Percentiles rank a stretch among this genome's conserved stretches.
phyloP scores from a whole-genome alignment of 2,888 invertebrate genomes.

The Tetheella fluctuosa region DNA sequence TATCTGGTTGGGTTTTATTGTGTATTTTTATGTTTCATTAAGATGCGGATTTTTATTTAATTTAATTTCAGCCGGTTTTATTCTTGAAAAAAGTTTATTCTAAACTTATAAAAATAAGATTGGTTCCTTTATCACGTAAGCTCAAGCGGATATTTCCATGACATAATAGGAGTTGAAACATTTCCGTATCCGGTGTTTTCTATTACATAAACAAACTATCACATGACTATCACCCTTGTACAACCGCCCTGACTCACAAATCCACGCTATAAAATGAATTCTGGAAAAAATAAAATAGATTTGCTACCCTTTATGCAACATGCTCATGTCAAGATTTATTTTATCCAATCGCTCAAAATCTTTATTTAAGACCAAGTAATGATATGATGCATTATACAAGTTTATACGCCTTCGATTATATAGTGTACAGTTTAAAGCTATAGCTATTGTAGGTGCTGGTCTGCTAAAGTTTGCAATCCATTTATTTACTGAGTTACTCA shows the following conservation, averaged over 20 bases:
- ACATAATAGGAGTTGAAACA: not conserved
- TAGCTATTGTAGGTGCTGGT: too few species aligned
- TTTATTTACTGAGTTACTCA: too few species aligned
- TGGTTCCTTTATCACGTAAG: not conserved
- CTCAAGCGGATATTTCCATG: not conserved
- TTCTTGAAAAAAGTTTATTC: not conserved
- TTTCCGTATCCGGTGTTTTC: not conserved
- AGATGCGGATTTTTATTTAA: not conserved
- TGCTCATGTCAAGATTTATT: not conserved
- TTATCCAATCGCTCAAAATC: not conserved
- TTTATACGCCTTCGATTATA: too few species aligned
- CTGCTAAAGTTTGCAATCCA: too few species aligned
- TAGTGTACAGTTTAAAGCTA: too few species aligned
- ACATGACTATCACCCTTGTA: not conserved
- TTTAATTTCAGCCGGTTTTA: not conserved
- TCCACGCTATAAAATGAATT: not conserved
- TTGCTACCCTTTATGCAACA: not conserved
- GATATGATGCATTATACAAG: too few species aligned
- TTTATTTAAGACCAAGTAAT: not conserved
- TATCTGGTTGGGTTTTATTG: not conserved
- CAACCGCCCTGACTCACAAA: not conserved
- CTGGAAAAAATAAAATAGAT: not conserved
- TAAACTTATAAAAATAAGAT: not conserved
- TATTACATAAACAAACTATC: not conserved
- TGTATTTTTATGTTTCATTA: not conserved